These are phyloP conservation scores for Pyralis farinalis DNA, from an alignment of 2,888 invertebrate species.

Conservation along the genomic window DNA sequence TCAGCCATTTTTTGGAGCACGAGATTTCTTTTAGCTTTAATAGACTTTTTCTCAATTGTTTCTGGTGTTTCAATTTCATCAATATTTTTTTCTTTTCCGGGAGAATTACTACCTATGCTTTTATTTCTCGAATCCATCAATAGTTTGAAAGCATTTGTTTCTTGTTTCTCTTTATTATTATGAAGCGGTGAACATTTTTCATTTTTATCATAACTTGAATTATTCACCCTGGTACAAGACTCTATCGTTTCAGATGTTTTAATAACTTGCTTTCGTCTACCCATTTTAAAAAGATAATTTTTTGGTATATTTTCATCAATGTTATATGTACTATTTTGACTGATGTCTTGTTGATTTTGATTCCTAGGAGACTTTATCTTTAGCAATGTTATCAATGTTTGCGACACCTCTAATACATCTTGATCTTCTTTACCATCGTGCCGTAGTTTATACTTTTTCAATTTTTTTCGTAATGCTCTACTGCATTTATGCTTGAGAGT, in stretches of 20 bases:
- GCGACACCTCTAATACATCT: slow-evolving; percentile 65
- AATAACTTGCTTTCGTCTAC: slow-evolving; percentile 37
- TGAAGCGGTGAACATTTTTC: not conserved
- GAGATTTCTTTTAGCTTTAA: slow-evolving; percentile 71
- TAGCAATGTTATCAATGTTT: slow-evolving; percentile 44
- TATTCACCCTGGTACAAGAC: slow-evolving; percentile 10
- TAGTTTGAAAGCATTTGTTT: slow-evolving; percentile 82
- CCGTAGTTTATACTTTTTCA: slow-evolving; percentile 64
- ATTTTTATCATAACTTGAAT: slow-evolving; percentile 4
- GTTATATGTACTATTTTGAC: slow-evolving; percentile 11
- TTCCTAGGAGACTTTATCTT: slow-evolving; percentile 52
- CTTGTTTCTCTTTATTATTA: slow-evolving; percentile 37
- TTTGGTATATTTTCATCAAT: slow-evolving; percentile 31
- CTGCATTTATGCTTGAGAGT: slow-evolving; percentile 47
- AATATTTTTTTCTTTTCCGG: slow-evolving; percentile 72
- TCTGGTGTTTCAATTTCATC: slow-evolving; percentile 40
- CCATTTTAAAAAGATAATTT: slow-evolving; percentile 66
- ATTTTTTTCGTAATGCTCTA: slow-evolving; percentile 51
- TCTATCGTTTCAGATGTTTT: slow-evolving; percentile 18
- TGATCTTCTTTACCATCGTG: slow-evolving; percentile 66
- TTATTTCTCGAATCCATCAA: slow-evolving; percentile 85
- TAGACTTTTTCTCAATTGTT: slow-evolving; percentile 40
- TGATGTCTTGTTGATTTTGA: slow-evolving; percentile 8
- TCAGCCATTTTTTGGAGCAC: slow-evolving; percentile 83
- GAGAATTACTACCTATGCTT: slow-evolving; percentile 82